phyloP scores from a whole-genome alignment of 2,113 vertebrate genomes.

The Zosterops hypoxanthus region DNA sequence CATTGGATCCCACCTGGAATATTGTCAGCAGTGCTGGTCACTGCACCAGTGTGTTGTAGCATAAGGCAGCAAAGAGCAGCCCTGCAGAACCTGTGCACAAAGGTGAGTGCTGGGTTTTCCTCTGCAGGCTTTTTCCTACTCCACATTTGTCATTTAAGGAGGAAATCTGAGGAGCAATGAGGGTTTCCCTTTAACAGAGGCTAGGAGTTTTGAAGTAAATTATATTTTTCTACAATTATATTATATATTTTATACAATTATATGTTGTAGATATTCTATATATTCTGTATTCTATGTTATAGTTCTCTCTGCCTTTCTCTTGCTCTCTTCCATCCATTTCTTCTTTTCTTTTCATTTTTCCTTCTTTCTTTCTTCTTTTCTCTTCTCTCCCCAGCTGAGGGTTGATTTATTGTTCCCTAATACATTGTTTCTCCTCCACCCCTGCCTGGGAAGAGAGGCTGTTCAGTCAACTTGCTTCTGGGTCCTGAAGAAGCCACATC shows the following conservation, averaged over 20 bases:
- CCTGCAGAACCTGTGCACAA: neutral
- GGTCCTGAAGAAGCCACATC: neutral
- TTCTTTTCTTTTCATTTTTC: neutral
- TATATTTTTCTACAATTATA: neutral
- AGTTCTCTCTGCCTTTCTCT: neutral
- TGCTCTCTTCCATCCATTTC: neutral
- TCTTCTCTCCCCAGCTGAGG: neutral
- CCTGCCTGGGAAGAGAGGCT: neutral
- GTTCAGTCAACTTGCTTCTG: neutral
- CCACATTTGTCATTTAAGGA: neutral
- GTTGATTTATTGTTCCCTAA: neutral
- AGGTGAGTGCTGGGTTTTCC: neutral
- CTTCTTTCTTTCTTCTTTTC: neutral
- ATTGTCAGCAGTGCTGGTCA: neutral
- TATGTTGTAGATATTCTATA: neutral
- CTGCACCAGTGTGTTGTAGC: neutral
- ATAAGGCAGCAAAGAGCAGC: neutral
- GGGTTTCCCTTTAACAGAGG: neutral
- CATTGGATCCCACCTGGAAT: neutral
- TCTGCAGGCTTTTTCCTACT: neutral
- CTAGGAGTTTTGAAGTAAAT: neutral
- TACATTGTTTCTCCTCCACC: neutral
- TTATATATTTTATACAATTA: neutral
- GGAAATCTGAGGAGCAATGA: neutral
- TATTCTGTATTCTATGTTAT: neutral